Evolutionary conservation across 2,888 invertebrate species (phyloP), one percentile per base, ranked within the genome.

Genomic region (Acleris laterana): DNA sequence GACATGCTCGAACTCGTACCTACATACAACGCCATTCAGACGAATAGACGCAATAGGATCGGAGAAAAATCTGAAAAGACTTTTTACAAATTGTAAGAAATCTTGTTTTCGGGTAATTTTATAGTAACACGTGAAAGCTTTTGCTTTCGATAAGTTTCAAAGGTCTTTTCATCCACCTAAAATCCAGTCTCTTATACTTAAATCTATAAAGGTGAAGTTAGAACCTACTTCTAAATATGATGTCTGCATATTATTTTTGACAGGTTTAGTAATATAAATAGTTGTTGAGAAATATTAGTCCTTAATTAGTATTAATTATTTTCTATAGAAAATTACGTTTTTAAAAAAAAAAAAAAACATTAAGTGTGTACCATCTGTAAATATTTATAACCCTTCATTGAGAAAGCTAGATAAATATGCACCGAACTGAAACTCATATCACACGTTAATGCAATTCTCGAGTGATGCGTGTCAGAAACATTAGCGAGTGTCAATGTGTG

Each of bases 1-100:
- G 66, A 66, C 56, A 50, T n/a, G 50, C 49, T 55, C 55, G 44
- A 16, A 55, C 49, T 55, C 55, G 44, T 17, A 50, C 56, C 32
- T 6, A 25, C 44, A 44, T 22, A 53, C 32, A 32, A 59, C n/a
- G 38, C 32, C n/a, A 56, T 65, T 61, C 38, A 52, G 42, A 20
- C 57, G 32, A 60, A 58, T 63, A 42, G 53, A 38, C 49, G 55
- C 25, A 62, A 57, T 62, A 56, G 66, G 62, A 61, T 57, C 32
- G 46, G 19, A 16, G 65, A 56, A 64, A 66, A 62, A 48, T 7
- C 46, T 66, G 66, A 66, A 66, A 57, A 51, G 38, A 57, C 66
- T 62, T 65, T 52, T 57, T 63, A 64, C 44, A 59, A 59, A 52
- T 64, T 65, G 50, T 51, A 61, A 65, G 65, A 57, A 52, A 56